Evolutionary conservation across 2,113 vertebrate genomes (phyloP), one percentile per base, ranked within the genome.

Genomic region (Sitta europaea): DNA sequence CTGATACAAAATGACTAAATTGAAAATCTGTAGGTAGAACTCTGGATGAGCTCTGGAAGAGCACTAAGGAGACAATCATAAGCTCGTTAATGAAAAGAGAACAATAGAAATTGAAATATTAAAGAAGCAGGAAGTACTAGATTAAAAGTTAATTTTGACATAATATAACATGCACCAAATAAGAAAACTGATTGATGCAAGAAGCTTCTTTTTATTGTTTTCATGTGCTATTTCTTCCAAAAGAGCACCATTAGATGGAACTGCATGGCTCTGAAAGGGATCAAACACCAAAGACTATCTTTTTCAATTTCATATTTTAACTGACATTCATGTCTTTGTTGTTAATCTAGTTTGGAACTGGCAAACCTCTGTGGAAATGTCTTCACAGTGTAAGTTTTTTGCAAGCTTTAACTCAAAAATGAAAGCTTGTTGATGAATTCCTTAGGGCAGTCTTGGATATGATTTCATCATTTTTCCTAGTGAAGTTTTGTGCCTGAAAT

Each of bases 1-100:
- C 77, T 87, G 73, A 96, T 84, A 88, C 53, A 94, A 97, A 97
- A 97, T 31, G 10, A 90, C 86, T 94, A 91, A 95, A 96, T 27
- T 95, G 87, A 96, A 97, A 96, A 96, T 79, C 81, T 82, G 63
- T 54, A 68, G 86, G 91, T 90, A 93, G 70, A 77, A 78, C 85
- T 95, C 90, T 65, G 91, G 92, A 96, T 91, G 94, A 95, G 71
- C 76, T 96, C 94, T 66, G 33, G 84, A 80, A 96, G 42, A 97
- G 57, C 61, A 33, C 42, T 72, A 87, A 93, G 84, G 68, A 93
- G 74, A 62, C 47, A 75, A 93, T 77, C 70, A 57, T 14, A 85
- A 93, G 62, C 76, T 91, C 80, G 80, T 81, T 94, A 96, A 97
- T 76, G 65, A 95, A 85, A 93, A 73, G 62, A 62, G 28, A 91